Evolutionary conservation across 2,113 vertebrate species (phyloP), one percentile per base, ranked within the genome.

Genomic region (Trochalopteron elliotii): DNA sequence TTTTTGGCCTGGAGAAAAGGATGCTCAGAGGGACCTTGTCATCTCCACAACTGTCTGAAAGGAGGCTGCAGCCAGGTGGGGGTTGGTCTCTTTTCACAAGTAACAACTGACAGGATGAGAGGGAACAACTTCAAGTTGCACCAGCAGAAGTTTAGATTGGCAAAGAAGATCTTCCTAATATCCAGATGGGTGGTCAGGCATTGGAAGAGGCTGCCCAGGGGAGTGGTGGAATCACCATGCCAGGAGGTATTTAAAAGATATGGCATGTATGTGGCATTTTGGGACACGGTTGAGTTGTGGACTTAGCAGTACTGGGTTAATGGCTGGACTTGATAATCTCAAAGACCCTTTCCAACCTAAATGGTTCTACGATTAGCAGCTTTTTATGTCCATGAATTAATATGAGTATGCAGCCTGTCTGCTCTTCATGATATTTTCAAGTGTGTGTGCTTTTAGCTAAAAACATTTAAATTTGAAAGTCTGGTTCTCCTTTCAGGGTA

Each of bases 361-460:
- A 63, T 25, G 23, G 21, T 50, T 77, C 56, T n/a, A 7, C 12
- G 31, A 80, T 53, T 27, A 91, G n/a, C 55, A 94, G 31, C 59
- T 77, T 64, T 17, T 6, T 40, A 28, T 10, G 9, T 19, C 52
- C 47, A 39, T 11, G 11, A 81, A 74, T 17, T 63, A 35, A 63
- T 52, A 42, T 0, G 1, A 85, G 27, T 2, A 76, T 2, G 25
- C 3, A 77, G 8, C 22, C 28, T 57, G 5, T 12, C n/a, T 44
- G 14, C 2, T 53, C 76, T 52, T 23, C 7, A 2, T 53, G 17
- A 49, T 23, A 19, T 33, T 87, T 61, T 22, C 31, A 57, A 53
- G 30, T 45, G 25, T 25, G 14, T n/a, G 19, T 37, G 12, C 39
- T 91, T 81, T 56, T 25, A 21, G 19, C 25, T 30, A 37, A 37